Conservation (phyloP, 2,113 vertebrate genomes). For the Pica pica region DNA sequence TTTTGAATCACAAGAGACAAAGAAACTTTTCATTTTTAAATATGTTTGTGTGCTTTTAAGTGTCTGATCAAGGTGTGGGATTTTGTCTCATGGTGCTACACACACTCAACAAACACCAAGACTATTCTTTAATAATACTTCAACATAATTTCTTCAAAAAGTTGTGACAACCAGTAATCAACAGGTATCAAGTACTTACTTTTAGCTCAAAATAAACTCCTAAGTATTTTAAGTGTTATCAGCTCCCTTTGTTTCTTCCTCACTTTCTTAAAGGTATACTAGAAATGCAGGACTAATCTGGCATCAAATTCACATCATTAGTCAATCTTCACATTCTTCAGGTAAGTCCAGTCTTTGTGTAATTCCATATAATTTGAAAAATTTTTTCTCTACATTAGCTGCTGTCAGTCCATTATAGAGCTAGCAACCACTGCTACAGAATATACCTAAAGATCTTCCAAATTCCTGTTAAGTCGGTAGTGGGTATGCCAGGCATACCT, state of each 20-base stretch:
- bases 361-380: not conserved
- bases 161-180: not conserved
- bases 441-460: not conserved
- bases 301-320: not conserved
- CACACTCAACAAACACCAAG: not conserved
- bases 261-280: not conserved
- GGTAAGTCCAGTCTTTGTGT: rapidly evolving
- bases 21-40: not conserved
- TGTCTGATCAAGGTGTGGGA: not conserved
- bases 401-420: not conserved
- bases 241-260: not conserved
- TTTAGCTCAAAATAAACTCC: not conserved
- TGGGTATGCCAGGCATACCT: not conserved
- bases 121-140: not conserved
- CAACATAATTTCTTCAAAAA: not conserved
- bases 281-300: not conserved
- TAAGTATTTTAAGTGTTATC: not conserved
- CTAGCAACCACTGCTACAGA: not conserved
- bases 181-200: not conserved
- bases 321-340: not conserved
- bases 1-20: not conserved
- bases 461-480: not conserved
- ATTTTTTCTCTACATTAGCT: not conserved
- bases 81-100: not conserved
- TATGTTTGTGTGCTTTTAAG: not conserved